Base-by-base conservation (phyloP, 2,797 vertebrate species). In the Strix occidentalis region DNA sequence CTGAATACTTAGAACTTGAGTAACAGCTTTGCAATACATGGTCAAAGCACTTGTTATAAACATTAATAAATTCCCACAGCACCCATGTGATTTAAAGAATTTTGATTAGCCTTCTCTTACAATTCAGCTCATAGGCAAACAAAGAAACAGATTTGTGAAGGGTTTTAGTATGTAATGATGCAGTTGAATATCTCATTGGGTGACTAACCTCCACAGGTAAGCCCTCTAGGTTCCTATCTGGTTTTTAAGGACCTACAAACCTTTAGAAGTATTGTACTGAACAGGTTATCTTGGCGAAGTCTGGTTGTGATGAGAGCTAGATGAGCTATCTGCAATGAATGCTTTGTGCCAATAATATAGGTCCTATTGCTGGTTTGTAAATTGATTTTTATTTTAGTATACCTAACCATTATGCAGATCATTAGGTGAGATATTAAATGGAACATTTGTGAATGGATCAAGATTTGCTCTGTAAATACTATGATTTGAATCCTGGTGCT, bases 1-100 rank as follows among this genome's bases (percentile, higher is more conserved):
- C 64, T 91, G 77, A 91, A 83, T 85, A 53, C 68, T 88, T 83
- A 71, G 31, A 94, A 94, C 60, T 85, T 74, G 77, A 83, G 63
- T 45, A 68, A 60, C 58, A 71, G 46, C 58, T 95, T 93, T 87
- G 80, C 33, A 86, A 5, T 63, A 39, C 4, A 3, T 19, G 25
- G 58, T 95, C 72, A 84, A 69, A 95, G 50, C 28, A 35, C 15
- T 80, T 91, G 76, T 46, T 94, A 23, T 43, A 88, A 81, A 77
- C 33, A 45, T 76, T 48, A 79, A 80, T 65, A 76, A 66, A 66
- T 84, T 89, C 43, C 16, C 31, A 35, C 56, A 81, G 33, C 35
- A 75, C 9, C 2, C 7, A 11, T 74, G 57, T 54, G 50, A 56
- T 76, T 80, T 82, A 64, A 35, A 48, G 26, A 68, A 7, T 0